phyloP scores from a whole-genome alignment of 2,888 invertebrate species.

The Drosophila rellima region DNA sequence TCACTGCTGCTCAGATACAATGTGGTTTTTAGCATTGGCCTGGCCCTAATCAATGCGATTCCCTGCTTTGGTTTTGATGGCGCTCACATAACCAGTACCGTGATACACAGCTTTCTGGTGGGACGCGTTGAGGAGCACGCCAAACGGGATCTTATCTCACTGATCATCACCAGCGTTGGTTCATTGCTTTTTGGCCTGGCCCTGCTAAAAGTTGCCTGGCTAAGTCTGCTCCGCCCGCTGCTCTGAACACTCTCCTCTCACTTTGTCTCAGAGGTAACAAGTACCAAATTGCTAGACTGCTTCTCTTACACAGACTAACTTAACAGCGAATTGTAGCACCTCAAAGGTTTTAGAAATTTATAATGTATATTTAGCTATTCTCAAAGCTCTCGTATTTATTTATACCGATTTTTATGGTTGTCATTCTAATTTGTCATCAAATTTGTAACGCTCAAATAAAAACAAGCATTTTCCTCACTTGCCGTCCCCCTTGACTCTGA shows the following conservation, averaged over 20 bases:
- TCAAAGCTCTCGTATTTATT: conserved; percentile 48
- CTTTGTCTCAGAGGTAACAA: conserved; percentile 10
- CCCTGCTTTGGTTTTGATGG: conserved; percentile 98
- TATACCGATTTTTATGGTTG: conserved; percentile 37
- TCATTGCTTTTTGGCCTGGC: conserved; percentile 90
- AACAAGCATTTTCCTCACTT: conserved; percentile 46
- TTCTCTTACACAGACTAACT: conserved; percentile 37
- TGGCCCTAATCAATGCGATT: conserved; percentile 95
- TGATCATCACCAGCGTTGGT: conserved; percentile 90
- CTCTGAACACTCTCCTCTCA: conserved; percentile 24
- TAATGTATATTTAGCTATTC: conserved; percentile 33
- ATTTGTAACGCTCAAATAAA: conserved; percentile 70
- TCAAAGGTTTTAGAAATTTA: conserved; percentile 63
- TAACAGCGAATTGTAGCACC: conserved; percentile 65
- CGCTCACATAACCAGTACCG: conserved; percentile 92
- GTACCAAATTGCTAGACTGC: conserved; percentile 62
- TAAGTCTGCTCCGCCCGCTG: conserved; percentile 80
- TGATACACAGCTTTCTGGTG: conserved; percentile 88
- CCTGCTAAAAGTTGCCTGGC: conserved; percentile 87
- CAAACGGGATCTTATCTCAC: conserved; percentile 88
- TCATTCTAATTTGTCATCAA: conserved; percentile 30
- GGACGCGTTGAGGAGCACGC: conserved; percentile 87
- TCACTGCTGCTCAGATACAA: conserved; percentile 92
- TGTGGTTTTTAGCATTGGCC: conserved; percentile 94
- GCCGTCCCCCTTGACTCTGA: conserved; percentile 30